A percentile compares a stretch with the other conserved stretches of the same genome.
Evolutionary conservation across 2,888 invertebrate species (phyloP).

Genomic region (Lottia scabra): DNA sequence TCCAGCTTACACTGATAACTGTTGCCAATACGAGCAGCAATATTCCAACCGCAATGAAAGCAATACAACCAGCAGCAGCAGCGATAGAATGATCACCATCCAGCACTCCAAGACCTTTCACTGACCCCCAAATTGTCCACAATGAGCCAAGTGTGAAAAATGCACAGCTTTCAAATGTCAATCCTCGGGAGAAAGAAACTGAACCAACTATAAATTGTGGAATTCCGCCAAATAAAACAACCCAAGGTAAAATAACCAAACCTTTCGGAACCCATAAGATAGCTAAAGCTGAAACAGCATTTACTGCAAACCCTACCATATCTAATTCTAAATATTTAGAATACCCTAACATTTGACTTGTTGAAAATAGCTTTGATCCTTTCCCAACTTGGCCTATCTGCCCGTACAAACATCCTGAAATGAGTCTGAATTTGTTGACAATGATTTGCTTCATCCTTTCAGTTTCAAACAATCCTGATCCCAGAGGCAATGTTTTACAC

Average conservation of each 20-base stretch:
- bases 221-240: conserved; percentile 41
- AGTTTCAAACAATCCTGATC: conserved; percentile 25
- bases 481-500: conserved; percentile 37
- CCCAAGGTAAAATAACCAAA: conserved; percentile 41
- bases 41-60: conserved; percentile 38
- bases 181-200: conserved; percentile 42
- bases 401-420: conserved; percentile 27
- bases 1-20: conserved; percentile 44
- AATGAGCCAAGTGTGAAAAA: conserved; percentile 42
- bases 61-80: conserved; percentile 34
- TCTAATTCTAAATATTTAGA: conserved; percentile 46
- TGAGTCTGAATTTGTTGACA: conserved; percentile 19
- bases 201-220: conserved; percentile 43
- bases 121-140: conserved; percentile 50
- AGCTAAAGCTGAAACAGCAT: conserved; percentile 40
- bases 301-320: conserved; percentile 41
- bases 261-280: conserved; percentile 37
- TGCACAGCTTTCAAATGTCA: conserved; percentile 46
- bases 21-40: conserved; percentile 40
- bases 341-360: conserved; percentile 40
- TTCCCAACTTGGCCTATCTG: conserved; percentile 10
- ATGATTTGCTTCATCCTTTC: conserved; percentile 21
- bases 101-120: conserved; percentile 31
- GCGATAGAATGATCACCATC: conserved; percentile 32
- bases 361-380: conserved; percentile 21